Base-by-base conservation (phyloP, 2,113 vertebrate species). In the Scomber japonicus region DNA sequence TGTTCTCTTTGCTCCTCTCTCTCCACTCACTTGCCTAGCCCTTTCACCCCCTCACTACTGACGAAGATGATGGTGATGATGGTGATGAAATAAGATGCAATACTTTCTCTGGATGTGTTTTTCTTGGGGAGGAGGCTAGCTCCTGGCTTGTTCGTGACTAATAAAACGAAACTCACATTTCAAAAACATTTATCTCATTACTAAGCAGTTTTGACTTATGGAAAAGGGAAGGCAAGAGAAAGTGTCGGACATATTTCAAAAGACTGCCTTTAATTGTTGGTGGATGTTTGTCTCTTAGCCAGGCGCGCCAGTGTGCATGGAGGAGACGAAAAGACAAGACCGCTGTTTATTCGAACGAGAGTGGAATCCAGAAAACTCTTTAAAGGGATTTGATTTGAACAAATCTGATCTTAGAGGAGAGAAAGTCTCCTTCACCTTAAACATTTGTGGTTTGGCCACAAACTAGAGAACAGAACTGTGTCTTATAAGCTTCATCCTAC, bases 11-110 rank as follows among this genome's bases (percentile, higher is more conserved):
- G 74, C 88, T 81, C 76, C 84, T 59, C 82, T 85, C 67, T 80
- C 85, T 82, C 66, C 75, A 65, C 90, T 92, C 87, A 84, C 89
- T 88, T 76, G 88, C 88, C 89, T 92, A 93, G 93, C 93, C 94
- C 93, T 93, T 95, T 95, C 93, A 94, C 93, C 93, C 94, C 80
- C 93, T 94, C 93, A 91, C 93, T 93, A 90, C 90, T 90, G 88
- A 94, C 88, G 93, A 94, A 93, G 93, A 94, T 94, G 93, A 93
- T 92, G 89, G 90, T 92, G 93, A 94, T 94, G 94, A 94, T 91
- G 93, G 88, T 95, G 94, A 95, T 95, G 95, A 95, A 95, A 96
- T 93, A 94, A 90, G 90, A 91, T 94, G 95, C 94, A 95, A 95
- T 88, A 86, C 91, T 94, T 94, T 95, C 93, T 92, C 82, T 82